These are phyloP conservation scores for Morone saxatilis DNA, from an alignment of 2,113 vertebrate genomes.

Conservation along the genomic window DNA sequence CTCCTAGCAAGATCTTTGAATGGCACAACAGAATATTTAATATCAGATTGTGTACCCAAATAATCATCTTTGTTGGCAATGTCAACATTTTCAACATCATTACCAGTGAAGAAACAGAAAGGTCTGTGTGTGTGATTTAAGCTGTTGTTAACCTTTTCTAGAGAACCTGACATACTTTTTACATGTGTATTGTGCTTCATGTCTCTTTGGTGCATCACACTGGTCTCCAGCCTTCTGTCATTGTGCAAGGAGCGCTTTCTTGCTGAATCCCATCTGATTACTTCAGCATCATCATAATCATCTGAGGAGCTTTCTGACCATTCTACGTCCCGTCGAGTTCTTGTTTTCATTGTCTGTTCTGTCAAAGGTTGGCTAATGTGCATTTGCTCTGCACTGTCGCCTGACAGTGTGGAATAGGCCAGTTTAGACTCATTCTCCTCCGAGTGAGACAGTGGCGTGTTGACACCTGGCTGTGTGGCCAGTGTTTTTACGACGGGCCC, in stretches of 20 bases:
- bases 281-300: constrained; percentile 84
- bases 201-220: constrained; percentile 84
- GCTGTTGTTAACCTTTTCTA: constrained; percentile 87
- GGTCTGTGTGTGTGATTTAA: constrained; percentile 83
- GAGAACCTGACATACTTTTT: constrained; percentile 84
- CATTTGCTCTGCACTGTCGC: constrained; percentile 87
- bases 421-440: constrained; percentile 87
- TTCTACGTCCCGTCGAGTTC: constrained; percentile 84
- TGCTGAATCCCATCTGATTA: constrained; percentile 89
- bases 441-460: constrained; percentile 90
- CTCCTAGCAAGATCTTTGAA: constrained; percentile 79
- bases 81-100: constrained; percentile 82
- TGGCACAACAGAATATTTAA: constrained; percentile 84
- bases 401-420: constrained; percentile 86
- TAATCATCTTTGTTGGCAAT: constrained; percentile 62
- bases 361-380: constrained; percentile 88
- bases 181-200: constrained; percentile 89
- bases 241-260: constrained; percentile 89
- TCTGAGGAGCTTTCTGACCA: constrained; percentile 89
- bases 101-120: constrained; percentile 82
- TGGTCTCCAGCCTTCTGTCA: constrained; percentile 86
- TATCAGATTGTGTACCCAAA: constrained; percentile 85
- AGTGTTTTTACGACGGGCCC: constrained; percentile 91
- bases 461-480: constrained; percentile 91
- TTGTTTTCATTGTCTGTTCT: constrained; percentile 83